Conservation (phyloP, 2,113 vertebrate species). For the Xenopus tropicalis region DNA sequence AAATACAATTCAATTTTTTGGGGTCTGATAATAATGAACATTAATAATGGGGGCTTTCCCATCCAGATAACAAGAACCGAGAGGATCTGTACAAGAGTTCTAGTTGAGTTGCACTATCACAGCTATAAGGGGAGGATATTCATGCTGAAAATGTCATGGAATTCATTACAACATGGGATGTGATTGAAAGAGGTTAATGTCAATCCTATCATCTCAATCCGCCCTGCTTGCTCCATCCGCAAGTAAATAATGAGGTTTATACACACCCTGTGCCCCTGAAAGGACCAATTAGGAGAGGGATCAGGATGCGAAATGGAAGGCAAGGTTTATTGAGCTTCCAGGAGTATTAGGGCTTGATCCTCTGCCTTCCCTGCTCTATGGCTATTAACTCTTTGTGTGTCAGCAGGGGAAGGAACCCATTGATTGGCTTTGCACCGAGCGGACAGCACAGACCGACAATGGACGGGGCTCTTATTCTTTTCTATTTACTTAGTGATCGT, state of each 20-base stretch:
- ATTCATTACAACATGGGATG: background rate
- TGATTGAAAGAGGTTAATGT: background rate
- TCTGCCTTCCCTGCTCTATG: background rate
- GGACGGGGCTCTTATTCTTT: no score
- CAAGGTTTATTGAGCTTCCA: no score
- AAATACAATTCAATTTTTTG: no score
- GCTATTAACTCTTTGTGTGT: background rate
- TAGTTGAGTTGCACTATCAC: no score
- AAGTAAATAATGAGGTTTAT: conserved; percentile 8
- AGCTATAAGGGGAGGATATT: no score
- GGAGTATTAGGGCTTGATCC: background rate
- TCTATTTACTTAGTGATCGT: no score
- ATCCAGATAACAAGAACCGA: no score
- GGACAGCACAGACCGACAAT: no score
- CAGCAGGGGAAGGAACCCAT: background rate
- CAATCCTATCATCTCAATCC: conserved; percentile 4
- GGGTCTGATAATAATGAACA: no score
- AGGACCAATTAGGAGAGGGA: background rate
- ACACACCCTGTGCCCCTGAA: conserved; percentile 1
- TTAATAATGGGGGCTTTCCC: no score
- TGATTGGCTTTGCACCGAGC: background rate
- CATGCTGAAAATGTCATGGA: no score
- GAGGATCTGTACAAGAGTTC: no score
- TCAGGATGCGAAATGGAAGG: background rate
- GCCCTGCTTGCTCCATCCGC: background rate